Percentiles rank a stretch among this genome's conserved stretches.
Evolutionary conservation across 2,888 invertebrate species (phyloP).

Genomic region (Pollenia labialis): DNA sequence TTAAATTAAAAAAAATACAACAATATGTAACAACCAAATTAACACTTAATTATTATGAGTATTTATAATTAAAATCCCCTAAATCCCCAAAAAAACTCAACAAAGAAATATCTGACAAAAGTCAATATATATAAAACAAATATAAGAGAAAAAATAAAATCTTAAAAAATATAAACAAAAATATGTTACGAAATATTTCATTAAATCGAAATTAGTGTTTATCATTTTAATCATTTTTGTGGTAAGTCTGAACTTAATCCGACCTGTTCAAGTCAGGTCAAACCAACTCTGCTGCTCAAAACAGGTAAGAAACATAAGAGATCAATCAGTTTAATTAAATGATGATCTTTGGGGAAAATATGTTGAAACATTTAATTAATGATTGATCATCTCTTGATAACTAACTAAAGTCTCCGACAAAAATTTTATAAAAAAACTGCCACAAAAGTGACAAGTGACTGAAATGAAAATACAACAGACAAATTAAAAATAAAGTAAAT

Average conservation of each 20-base stretch:
- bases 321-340: no score
- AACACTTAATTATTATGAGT: slow-evolving; percentile 61
- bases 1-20: slow-evolving; percentile 41
- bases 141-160: slow-evolving; percentile 30
- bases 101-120: slow-evolving; percentile 27
- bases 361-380: slow-evolving; percentile 49
- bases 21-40: slow-evolving; percentile 33
- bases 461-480: neutral
- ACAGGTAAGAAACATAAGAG: slow-evolving; percentile 19
- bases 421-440: neutral
- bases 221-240: slow-evolving; percentile 10
- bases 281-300: neutral
- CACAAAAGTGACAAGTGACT: slow-evolving; percentile 22
- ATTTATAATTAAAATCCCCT: slow-evolving; percentile 16
- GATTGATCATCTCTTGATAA: neutral
- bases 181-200: slow-evolving; percentile 68
- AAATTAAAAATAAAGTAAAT: neutral
- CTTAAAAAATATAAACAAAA: slow-evolving; percentile 41
- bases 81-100: neutral
- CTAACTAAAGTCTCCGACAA: neutral
- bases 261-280: neutral
- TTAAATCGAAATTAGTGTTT: slow-evolving; percentile 54
- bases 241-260: neutral
- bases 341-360: slow-evolving; percentile 9
- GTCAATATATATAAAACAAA: slow-evolving; percentile 25